Percentiles rank a stretch among this genome's conserved stretches.
Evolutionary conservation across 2,888 invertebrate genomes (phyloP).

Genomic region (Andrena bicolor): DNA sequence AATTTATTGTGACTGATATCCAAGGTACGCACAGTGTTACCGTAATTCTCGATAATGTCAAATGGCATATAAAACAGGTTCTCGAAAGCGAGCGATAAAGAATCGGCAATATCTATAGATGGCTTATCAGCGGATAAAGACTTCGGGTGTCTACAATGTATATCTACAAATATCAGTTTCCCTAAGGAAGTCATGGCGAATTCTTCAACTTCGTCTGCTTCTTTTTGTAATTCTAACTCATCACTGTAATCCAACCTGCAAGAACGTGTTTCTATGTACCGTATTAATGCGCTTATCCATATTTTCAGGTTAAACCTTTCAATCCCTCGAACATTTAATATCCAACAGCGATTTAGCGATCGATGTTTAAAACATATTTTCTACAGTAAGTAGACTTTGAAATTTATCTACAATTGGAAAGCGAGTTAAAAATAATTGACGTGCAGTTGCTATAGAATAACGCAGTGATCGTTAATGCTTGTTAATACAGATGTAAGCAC

Average conservation of each 20-base stretch:
- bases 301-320: background rate
- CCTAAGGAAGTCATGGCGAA: slow-evolving; percentile 83
- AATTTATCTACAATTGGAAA: too few relatives aligned
- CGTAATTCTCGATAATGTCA: slow-evolving; percentile 81
- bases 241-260: slow-evolving; percentile 65
- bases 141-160: slow-evolving; percentile 77
- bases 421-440: background rate
- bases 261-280: slow-evolving; percentile 27
- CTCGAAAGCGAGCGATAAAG: slow-evolving; percentile 81
- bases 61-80: slow-evolving; percentile 81
- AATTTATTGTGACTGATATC: slow-evolving; percentile 83
- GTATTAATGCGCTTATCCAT: background rate
- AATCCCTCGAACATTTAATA: background rate
- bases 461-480: background rate
- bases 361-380: background rate
- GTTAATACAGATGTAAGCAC: background rate
- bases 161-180: slow-evolving; percentile 80
- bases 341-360: background rate
- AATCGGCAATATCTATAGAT: slow-evolving; percentile 71
- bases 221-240: slow-evolving; percentile 71
- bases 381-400: background rate
- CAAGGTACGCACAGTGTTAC: slow-evolving; percentile 74
- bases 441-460: background rate
- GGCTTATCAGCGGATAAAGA: slow-evolving; percentile 65
- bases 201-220: slow-evolving; percentile 73